A percentile compares a stretch with the other conserved stretches of the same genome.
Conservation (phyloP, 1,140 invertebrate genomes). For the Oreohelix idahoensis region DNA sequence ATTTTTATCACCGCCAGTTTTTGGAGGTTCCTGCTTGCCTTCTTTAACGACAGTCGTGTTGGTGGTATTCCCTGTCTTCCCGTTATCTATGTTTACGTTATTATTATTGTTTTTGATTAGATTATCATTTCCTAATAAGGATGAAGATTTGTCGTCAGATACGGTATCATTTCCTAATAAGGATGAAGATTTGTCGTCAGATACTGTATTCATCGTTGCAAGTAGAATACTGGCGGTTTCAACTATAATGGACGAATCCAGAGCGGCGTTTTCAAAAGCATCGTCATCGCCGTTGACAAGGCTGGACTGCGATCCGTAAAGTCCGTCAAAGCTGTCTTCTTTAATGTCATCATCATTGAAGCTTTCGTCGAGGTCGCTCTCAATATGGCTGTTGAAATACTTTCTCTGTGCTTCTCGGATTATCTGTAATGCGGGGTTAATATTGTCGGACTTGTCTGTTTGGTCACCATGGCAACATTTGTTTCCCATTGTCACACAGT, state of each 20-base stretch:
- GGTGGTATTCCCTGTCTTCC: not conserved
- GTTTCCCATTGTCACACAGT: conserved; percentile 30
- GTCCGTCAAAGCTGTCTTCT: not conserved
- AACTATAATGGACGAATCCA: not conserved
- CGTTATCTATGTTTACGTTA: not conserved
- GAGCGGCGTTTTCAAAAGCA: not conserved
- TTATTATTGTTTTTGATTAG: not conserved
- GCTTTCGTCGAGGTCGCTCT: conserved; percentile 10
- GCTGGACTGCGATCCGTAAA: not conserved
- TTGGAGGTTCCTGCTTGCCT: not conserved
- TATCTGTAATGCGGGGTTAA: not conserved
- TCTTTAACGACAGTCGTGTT: not conserved
- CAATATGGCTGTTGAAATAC: conserved; percentile 39
- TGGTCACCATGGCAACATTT: not conserved
- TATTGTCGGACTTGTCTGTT: not conserved
- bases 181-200: not conserved
- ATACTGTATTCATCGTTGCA: not conserved
- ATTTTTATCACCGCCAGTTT: not conserved
- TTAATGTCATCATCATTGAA: not conserved
- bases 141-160: not conserved
- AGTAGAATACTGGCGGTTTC: not conserved
- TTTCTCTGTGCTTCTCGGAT: conserved; percentile 42
- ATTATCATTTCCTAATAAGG: not conserved
- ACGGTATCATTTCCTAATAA: not conserved
- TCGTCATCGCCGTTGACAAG: not conserved